A percentile compares a stretch with the other conserved stretches of the same genome.
These are phyloP conservation scores for Oceanodroma leucorhoa DNA, from an alignment of 2,797 vertebrate species.

Conservation along the genomic window DNA sequence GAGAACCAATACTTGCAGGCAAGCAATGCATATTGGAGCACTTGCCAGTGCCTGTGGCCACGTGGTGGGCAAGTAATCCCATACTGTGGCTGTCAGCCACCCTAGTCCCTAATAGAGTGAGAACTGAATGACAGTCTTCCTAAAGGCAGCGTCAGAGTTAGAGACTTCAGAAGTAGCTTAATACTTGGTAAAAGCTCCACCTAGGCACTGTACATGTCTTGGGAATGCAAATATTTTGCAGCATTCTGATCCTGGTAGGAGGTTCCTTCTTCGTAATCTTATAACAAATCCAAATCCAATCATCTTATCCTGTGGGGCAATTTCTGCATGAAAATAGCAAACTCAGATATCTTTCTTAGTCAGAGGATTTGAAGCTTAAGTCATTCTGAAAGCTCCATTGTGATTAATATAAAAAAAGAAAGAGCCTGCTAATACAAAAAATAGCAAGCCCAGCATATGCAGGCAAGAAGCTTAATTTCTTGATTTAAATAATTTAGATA, in stretches of 20 bases:
- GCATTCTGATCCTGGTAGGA: neutral
- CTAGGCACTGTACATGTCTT: neutral
- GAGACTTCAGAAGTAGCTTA: neutral
- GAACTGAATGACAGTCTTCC: neutral
- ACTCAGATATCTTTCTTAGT: neutral
- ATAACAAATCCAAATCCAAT: neutral
- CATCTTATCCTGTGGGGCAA: neutral
- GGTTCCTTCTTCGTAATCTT: neutral
- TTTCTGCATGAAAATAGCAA: neutral
- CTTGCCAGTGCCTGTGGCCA: neutral
- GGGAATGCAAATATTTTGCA: constrained; percentile 38
- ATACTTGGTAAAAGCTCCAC: constrained; percentile 7
- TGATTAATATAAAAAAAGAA: neutral
- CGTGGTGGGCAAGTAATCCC: neutral
- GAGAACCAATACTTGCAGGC: neutral
- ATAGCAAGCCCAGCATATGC: neutral
- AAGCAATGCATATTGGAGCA: neutral
- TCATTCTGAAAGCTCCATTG: neutral
- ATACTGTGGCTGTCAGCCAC: neutral
- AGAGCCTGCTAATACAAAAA: neutral
- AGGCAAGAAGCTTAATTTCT: neutral
- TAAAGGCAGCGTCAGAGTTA: neutral
- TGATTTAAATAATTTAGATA: neutral
- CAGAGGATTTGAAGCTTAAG: neutral
- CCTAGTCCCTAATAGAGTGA: neutral